Evolutionary conservation across 2,797 vertebrate species (phyloP).

Genomic region (Sebastes minor): DNA sequence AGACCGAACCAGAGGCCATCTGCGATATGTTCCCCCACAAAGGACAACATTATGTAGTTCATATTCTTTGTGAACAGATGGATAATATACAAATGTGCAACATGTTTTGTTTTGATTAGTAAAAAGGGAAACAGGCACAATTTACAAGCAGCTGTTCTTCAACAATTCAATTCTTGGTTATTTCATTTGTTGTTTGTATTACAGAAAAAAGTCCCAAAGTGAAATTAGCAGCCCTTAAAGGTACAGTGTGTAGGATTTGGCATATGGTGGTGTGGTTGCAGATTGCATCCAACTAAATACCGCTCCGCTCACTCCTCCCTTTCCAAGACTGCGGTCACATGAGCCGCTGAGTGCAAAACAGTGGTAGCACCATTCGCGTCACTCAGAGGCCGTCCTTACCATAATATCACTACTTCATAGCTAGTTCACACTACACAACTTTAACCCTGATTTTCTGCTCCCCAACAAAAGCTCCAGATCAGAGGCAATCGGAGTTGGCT

Average conservation of each 20-base stretch:
- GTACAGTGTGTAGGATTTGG: too few species aligned
- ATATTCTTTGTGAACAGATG: constrained; percentile 15
- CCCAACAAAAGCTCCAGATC: too few species aligned
- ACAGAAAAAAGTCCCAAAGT: background rate
- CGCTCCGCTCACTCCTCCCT: too few species aligned
- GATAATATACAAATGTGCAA: constrained; percentile 1
- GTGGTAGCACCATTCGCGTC: too few species aligned
- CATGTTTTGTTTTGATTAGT: background rate
- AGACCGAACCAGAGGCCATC: background rate
- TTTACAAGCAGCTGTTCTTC: constrained; percentile 17
- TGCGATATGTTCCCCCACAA: background rate
- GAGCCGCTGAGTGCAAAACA: too few species aligned
- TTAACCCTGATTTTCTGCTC: too few species aligned
- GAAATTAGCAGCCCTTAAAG: background rate
- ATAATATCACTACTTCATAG: too few species aligned
- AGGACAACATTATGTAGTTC: background rate
- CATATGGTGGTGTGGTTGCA: too few species aligned
- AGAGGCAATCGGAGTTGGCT: too few species aligned
- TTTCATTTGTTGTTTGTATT: background rate
- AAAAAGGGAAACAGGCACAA: background rate
- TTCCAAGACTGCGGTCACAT: too few species aligned
- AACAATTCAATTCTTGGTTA: background rate
- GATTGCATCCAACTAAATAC: too few species aligned
- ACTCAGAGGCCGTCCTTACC: fast-evolving
- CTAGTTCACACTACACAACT: too few species aligned